Evolutionary conservation across 2,888 invertebrate species (phyloP).

Genomic region (Ommatoiulus sabulosus): DNA sequence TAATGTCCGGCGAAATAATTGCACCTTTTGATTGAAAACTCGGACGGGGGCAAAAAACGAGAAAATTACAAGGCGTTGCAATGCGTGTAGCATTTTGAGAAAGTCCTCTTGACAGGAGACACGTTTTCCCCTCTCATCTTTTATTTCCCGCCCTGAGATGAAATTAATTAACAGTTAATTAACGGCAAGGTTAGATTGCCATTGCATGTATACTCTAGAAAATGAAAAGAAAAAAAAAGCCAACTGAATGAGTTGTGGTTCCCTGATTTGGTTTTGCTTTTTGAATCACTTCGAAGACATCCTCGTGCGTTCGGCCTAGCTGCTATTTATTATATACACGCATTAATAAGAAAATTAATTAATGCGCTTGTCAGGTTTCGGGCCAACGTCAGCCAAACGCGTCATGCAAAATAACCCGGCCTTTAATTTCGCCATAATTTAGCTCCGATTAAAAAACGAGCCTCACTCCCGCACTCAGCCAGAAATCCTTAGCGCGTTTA

Average conservation of each 20-base stretch:
- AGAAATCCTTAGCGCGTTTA: too few species aligned
- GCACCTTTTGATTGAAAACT: conserved; percentile 8
- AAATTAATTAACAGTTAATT: conserved; percentile 43
- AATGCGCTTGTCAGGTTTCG: conserved; percentile 40
- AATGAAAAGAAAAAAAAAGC: background rate
- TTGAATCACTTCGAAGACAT: conserved; percentile 32
- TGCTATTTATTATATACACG: conserved; percentile 21
- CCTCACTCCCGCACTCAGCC: background rate
- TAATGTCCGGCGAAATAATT: conserved; percentile 12
- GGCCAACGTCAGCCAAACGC: conserved; percentile 10
- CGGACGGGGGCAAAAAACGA: background rate
- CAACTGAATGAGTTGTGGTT: background rate
- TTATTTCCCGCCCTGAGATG: conserved; percentile 40
- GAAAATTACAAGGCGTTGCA: conserved; percentile 14
- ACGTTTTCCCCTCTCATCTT: conserved; percentile 35
- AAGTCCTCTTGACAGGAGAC: conserved; percentile 34
- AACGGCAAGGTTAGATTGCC: conserved; percentile 27
- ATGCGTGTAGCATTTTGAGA: conserved; percentile 28
- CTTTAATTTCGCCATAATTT: background rate
- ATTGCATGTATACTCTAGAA: conserved; percentile 16
- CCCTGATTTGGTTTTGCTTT: conserved; percentile 34
- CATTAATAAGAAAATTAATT: conserved; percentile 43
- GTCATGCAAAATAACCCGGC: conserved; percentile 17
- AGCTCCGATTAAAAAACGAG: background rate
- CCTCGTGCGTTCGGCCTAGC: background rate